Evolutionary conservation across 1,140 invertebrate species (phyloP), one percentile per base, ranked within the genome.

Genomic region (Metaphire vulgaris): DNA sequence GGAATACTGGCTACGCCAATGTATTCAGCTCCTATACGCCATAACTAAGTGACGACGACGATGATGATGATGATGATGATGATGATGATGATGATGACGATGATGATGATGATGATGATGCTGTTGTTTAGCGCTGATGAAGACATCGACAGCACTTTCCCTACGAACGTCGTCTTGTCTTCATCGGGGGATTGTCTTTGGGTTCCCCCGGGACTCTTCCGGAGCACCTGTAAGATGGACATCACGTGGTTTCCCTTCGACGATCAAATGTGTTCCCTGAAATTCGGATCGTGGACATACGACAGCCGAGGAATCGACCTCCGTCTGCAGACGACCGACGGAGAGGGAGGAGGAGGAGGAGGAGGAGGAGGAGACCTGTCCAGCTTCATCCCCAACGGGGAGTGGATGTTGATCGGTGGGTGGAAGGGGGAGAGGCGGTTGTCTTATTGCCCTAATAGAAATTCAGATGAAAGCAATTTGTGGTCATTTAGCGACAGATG

Each of bases 241-340:
- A 98, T 98, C 88, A 97, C 95, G 79, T 97, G 95, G 95, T 97
- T 98, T 89, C 96, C 96, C 76, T 98, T 97, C 88, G 96, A 98
- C 87, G 95, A 98, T 87, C 95, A 98, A 88, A 91, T 91, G 82
- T 98, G 94, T 88, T 92, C 95, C 85, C 95, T 97, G 92, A 78
- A 78, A 90, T 80, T 80, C 41, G 79, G 79, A 1, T 75, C 75
- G 16, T 80, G 79, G 79, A 80, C 78, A 16, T 79, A 80, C 72
- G 70, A 74, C 65, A 71, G 66, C 26, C 29, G 33, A 1, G 69
- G 65, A 16, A 75, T 80, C 33, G 67, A 79, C 34, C 69, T 80
- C 14, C 87, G 83, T 33, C 89, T 89, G 78, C 83, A 88, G 74
- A 87, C 86, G 28, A 77, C 81, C 1, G 83, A 28, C 1, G 56